phyloP scores from a whole-genome alignment of 2,888 invertebrate genomes.

The Craniophora ligustri region DNA sequence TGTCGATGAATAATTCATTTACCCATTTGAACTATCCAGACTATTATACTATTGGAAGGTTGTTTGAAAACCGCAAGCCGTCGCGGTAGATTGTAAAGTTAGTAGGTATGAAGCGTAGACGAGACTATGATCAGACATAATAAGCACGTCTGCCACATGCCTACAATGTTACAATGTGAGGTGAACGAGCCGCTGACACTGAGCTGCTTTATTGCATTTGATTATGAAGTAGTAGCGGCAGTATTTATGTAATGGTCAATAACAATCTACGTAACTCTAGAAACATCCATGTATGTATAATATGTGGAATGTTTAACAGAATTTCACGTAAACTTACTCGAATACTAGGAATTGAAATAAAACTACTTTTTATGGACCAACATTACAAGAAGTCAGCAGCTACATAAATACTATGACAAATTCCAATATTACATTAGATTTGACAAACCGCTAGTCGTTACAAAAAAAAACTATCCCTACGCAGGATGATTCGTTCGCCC shows the following conservation, averaged over 20 bases:
- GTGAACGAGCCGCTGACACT: conserved; percentile 2
- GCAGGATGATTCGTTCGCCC: no score
- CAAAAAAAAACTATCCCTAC: no score
- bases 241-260: conserved; percentile 8
- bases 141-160: conserved; percentile 25
- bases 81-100: conserved; percentile 2
- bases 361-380: no score
- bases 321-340: no score
- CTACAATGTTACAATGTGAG: conserved; percentile 8
- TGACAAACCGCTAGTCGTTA: no score
- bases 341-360: no score
- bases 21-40: background rate
- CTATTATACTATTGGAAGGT: background rate
- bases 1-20: background rate
- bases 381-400: no score
- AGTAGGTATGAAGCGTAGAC: background rate
- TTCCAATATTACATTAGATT: no score
- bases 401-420: no score
- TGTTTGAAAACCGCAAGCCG: conserved; percentile 15
- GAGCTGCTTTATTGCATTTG: conserved; percentile 7
- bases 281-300: no score
- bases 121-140: conserved; percentile 16
- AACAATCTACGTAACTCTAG: no score
- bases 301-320: no score
- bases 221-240: conserved; percentile 12